phyloP scores from a whole-genome alignment of 2,888 invertebrate species.

The Parnassius glacialis region DNA sequence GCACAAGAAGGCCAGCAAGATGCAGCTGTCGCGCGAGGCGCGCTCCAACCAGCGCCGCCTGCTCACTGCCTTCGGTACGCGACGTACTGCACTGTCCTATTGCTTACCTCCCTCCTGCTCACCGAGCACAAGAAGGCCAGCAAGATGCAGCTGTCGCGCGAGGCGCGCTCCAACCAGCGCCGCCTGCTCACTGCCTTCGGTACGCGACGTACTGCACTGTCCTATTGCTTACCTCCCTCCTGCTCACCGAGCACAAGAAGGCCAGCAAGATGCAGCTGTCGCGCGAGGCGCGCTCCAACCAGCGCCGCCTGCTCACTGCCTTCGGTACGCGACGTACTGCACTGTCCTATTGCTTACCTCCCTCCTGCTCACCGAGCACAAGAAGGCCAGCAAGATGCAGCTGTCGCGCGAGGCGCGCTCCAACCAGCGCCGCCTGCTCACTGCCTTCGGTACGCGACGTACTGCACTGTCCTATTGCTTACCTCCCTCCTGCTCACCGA shows the following conservation, averaged over 20 bases:
- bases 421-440: slow-evolving; percentile 94
- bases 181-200: slow-evolving; percentile 95
- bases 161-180: slow-evolving; percentile 96
- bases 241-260: slow-evolving; percentile 54
- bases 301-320: slow-evolving; percentile 93
- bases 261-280: slow-evolving; percentile 87
- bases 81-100: too few species aligned
- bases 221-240: too few species aligned
- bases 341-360: too few species aligned
- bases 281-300: slow-evolving; percentile 96
- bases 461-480: too few species aligned
- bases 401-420: slow-evolving; percentile 97
- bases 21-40: slow-evolving; percentile 93
- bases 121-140: slow-evolving; percentile 62
- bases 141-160: slow-evolving; percentile 91
- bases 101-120: too few species aligned
- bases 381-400: slow-evolving; percentile 83
- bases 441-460: slow-evolving; percentile 86
- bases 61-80: slow-evolving; percentile 91
- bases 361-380: slow-evolving; percentile 44
- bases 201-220: slow-evolving; percentile 28
- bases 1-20: slow-evolving; percentile 79
- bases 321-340: slow-evolving; percentile 81
- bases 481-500: too few species aligned
- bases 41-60: slow-evolving; percentile 96